Percentiles rank a stretch among this genome's conserved stretches.
These are phyloP conservation scores for Aelia acuminata DNA, from an alignment of 2,888 invertebrate genomes.

Conservation along the genomic window DNA sequence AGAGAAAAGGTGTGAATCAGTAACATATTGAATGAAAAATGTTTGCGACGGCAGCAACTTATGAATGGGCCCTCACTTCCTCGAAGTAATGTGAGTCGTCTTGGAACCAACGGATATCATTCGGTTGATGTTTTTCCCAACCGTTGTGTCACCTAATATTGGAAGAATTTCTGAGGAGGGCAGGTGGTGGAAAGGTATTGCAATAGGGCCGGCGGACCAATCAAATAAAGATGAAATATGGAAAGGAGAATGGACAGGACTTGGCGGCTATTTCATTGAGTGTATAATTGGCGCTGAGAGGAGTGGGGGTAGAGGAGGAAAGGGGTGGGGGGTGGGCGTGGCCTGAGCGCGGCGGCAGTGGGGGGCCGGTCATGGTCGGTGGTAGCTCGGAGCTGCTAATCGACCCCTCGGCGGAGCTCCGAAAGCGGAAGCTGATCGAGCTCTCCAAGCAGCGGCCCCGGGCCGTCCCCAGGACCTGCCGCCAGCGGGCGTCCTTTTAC, in stretches of 20 bases:
- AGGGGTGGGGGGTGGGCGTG: neutral
- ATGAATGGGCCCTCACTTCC: neutral
- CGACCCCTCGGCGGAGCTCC: slow-evolving; percentile 80
- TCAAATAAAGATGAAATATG: slow-evolving; percentile 35
- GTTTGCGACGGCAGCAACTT: neutral
- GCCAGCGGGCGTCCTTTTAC: slow-evolving; percentile 80
- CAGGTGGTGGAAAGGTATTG: neutral
- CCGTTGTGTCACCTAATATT: neutral
- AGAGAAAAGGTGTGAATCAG: neutral
- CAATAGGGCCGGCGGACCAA: neutral
- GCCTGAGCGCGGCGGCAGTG: slow-evolving; percentile 34
- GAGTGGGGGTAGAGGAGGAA: slow-evolving; percentile 11
- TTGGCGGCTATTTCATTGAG: slow-evolving; percentile 32
- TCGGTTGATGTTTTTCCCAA: neutral
- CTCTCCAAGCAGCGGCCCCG: slow-evolving; percentile 74
- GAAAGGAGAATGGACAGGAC: slow-evolving; percentile 27
- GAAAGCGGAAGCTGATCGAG: slow-evolving; percentile 76
- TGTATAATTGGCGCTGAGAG: slow-evolving; percentile 6
- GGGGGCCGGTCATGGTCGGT: slow-evolving; percentile 72
- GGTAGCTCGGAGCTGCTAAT: slow-evolving; percentile 85
- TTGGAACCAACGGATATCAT: neutral
- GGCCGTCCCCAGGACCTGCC: slow-evolving; percentile 74
- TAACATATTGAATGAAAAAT: neutral
- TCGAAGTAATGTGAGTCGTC: neutral
- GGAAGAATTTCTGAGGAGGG: neutral